phyloP scores from a whole-genome alignment of 2,797 vertebrate species.

The Uromys caudimaculatus region DNA sequence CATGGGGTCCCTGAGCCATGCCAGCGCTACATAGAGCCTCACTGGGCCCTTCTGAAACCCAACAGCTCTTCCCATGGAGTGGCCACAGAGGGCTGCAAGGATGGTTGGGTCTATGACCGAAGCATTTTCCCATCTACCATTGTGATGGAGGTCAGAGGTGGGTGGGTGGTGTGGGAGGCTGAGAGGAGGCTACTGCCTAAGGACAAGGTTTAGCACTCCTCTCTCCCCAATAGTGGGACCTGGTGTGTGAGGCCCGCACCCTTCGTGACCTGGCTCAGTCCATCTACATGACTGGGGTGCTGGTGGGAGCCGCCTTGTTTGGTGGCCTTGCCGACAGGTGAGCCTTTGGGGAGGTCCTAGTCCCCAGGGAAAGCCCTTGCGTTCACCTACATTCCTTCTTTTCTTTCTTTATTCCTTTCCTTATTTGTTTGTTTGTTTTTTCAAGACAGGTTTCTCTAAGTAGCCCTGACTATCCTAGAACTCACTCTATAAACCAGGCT shows the following conservation, averaged over 20 bases:
- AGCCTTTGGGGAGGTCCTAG: background rate
- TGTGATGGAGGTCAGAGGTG: conserved; percentile 89
- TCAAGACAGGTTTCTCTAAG: background rate
- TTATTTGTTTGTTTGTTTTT: background rate
- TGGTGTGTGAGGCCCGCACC: conserved; percentile 83
- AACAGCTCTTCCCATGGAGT: conserved; percentile 78
- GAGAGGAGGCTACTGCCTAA: background rate
- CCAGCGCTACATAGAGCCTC: conserved; percentile 87
- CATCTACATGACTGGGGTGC: conserved; percentile 86
- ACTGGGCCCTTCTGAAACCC: conserved; percentile 88
- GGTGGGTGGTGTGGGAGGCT: accelerated
- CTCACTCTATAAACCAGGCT: background rate
- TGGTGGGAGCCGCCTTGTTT: conserved; percentile 83
- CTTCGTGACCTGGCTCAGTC: conserved; percentile 86
- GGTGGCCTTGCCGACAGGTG: conserved; percentile 86
- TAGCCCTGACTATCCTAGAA: background rate
- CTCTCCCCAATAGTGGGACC: conserved; percentile 82
- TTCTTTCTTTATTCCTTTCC: background rate
- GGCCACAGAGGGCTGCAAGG: conserved; percentile 87
- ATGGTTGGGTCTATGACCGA: conserved; percentile 92
- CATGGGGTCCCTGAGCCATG: conserved; percentile 86
- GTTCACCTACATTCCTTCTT: background rate
- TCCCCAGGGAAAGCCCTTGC: background rate
- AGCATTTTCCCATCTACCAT: conserved; percentile 91
- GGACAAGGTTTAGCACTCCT: background rate